phyloP scores from a whole-genome alignment of 2,797 vertebrate species.

The Acanthurus tractus region DNA sequence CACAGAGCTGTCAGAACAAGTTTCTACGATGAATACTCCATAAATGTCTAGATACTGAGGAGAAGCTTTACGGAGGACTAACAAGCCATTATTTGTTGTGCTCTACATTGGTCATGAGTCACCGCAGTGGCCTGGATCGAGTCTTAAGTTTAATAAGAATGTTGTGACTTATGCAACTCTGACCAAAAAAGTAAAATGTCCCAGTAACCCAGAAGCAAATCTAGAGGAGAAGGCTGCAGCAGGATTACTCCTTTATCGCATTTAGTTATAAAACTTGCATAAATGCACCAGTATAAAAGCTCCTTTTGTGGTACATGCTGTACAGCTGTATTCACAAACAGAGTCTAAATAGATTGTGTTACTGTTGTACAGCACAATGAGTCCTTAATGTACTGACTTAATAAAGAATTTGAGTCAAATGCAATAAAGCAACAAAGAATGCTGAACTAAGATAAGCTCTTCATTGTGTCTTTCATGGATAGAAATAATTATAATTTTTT shows the following conservation, averaged over 20 bases:
- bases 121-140: slow-evolving; percentile 45
- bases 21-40: slow-evolving; percentile 39
- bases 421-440: slow-evolving; percentile 9
- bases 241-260: background rate
- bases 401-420: background rate
- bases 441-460: slow-evolving; percentile 2
- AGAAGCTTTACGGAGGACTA: slow-evolving; percentile 32
- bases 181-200: slow-evolving; percentile 29
- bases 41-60: slow-evolving; percentile 21
- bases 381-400: slow-evolving; percentile 1
- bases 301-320: background rate
- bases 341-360: background rate
- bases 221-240: slow-evolving; percentile 15
- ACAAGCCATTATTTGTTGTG: slow-evolving; percentile 58
- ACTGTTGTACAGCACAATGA: background rate
- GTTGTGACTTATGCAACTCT: slow-evolving; percentile 48
- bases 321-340: background rate
- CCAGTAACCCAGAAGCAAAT: slow-evolving; percentile 57
- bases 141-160: slow-evolving; percentile 38
- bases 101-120: slow-evolving; percentile 26
- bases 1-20: slow-evolving; percentile 43
- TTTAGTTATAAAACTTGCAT: slow-evolving; percentile 33
- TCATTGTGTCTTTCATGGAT: background rate
- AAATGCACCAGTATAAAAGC: slow-evolving; percentile 2
- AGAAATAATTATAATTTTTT: background rate